Base-by-base conservation (phyloP, 1,140 invertebrate genomes). In the Saccostrea echinata region DNA sequence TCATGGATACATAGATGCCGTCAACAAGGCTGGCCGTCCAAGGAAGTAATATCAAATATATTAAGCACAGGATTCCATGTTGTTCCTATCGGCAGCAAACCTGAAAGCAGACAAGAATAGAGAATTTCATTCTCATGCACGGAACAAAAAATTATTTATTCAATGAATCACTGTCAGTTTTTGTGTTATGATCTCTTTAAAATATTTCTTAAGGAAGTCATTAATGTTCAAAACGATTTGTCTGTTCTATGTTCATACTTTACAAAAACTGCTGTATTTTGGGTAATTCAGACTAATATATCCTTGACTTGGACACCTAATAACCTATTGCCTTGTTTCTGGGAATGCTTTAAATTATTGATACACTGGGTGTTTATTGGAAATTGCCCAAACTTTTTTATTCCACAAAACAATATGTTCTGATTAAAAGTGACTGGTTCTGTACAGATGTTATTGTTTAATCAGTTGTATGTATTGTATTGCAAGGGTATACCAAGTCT, bases 331-430 rank as follows among this genome's bases (percentile, higher is more conserved):
- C 21, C 33, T 21, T 86, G 80, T 53, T 83, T 88, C 18, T 57
- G 57, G 43, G 30, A 24, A n/a, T 85, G 55, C 30, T 53, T 86
- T 12, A 3, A 52, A 33, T 71, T 84, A 30, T 30, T 88, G 0
- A 83, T 86, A 8, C 33, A 71, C n/a, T 88, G 84, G 13, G 84
- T 88, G 9, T 1, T 21, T 0, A 64, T 27, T 35, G 24, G 13
- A n/a, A n/a, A 64, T 12, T 82, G 84, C 64, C 57, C 57, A 13
- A 57, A 86, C 64, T 88, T 80, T 43, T 88, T 88, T 57, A 86
- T 88, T 53, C 76, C 84, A 51, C 71, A 82, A 55, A 88, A 83
- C 35, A 84, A 88, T 43, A 43, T 88, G 80, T 86, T 88, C 21
- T 51, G 82, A 16, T 57, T 21, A 11, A 88, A 86, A 27, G 82